phyloP scores from a whole-genome alignment of 2,888 invertebrate genomes.

The Girardia tigrina region DNA sequence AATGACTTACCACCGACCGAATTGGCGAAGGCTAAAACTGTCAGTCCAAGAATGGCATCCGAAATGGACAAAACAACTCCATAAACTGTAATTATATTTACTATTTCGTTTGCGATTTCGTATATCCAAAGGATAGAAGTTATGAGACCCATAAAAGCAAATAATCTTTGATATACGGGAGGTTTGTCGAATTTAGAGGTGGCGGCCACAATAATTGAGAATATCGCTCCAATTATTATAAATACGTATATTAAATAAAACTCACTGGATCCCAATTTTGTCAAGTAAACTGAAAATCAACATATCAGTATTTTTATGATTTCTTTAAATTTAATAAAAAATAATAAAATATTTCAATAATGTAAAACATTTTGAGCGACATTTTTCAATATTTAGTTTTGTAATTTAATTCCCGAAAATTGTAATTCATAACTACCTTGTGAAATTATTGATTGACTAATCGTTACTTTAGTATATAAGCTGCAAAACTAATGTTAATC shows the following conservation, averaged over 20 bases:
- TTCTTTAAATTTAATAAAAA: neutral
- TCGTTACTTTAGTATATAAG: too few relatives aligned
- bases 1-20: conserved; percentile 55
- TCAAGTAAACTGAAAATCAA: neutral
- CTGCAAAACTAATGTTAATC: too few relatives aligned
- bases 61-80: conserved; percentile 56
- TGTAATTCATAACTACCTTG: too few relatives aligned
- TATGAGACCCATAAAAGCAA: conserved; percentile 56
- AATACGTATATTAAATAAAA: neutral
- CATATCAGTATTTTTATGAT: neutral
- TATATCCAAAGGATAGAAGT: conserved; percentile 57
- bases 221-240: neutral
- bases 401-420: too few relatives aligned
- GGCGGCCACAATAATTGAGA: conserved; percentile 39
- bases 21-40: conserved; percentile 59
- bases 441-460: too few relatives aligned
- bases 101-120: conserved; percentile 57
- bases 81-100: conserved; percentile 53
- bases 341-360: too few relatives aligned
- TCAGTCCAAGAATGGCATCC: conserved; percentile 57
- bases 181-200: conserved; percentile 42
- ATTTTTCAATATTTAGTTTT: too few relatives aligned
- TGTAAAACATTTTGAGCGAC: too few relatives aligned
- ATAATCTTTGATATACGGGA: conserved; percentile 43
- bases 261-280: neutral